Conservation (phyloP, 1,140 invertebrate species). For the Tetraneura akinire region DNA sequence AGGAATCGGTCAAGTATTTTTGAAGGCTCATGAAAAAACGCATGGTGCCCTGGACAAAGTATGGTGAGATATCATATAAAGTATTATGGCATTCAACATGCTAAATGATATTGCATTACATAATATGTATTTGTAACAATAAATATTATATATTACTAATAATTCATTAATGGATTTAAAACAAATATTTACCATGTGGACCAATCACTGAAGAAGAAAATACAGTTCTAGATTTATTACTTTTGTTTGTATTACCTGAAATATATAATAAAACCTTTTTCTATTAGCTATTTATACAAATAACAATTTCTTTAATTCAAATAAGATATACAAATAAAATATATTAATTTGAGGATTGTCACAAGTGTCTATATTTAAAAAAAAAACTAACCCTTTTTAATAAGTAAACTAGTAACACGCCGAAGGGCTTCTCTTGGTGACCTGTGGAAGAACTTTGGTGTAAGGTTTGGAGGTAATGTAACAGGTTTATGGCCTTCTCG, state of each 20-base stretch:
- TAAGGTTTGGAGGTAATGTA: slow-evolving; percentile 80
- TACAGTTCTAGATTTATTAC: slow-evolving; percentile 62
- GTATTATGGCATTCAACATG: too few species aligned
- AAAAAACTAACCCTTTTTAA: slow-evolving; percentile 60
- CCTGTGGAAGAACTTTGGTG: slow-evolving; percentile 82
- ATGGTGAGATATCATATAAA: too few species aligned
- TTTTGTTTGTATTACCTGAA: slow-evolving; percentile 72
- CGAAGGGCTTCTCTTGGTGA: slow-evolving; percentile 79
- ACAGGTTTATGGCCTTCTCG: slow-evolving; percentile 69
- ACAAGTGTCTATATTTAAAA: neutral
- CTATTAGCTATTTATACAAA: too few species aligned
- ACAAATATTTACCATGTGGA: slow-evolving; percentile 52
- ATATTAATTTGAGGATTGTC: too few species aligned
- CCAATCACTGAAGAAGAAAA: slow-evolving; percentile 53
- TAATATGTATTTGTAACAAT: too few species aligned
- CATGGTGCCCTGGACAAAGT: too few species aligned
- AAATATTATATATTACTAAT: too few species aligned
- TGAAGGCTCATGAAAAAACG: too few species aligned
- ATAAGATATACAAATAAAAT: too few species aligned
- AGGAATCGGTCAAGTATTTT: too few species aligned
- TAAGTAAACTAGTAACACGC: slow-evolving; percentile 82
- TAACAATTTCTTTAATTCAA: too few species aligned
- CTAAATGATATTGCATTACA: too few species aligned
- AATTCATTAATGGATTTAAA: neutral
- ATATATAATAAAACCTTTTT: slow-evolving; percentile 53